These are phyloP conservation scores for Caenorhabditis tropicalis DNA, from an alignment of 1,140 invertebrate genomes.

Conservation along the genomic window DNA sequence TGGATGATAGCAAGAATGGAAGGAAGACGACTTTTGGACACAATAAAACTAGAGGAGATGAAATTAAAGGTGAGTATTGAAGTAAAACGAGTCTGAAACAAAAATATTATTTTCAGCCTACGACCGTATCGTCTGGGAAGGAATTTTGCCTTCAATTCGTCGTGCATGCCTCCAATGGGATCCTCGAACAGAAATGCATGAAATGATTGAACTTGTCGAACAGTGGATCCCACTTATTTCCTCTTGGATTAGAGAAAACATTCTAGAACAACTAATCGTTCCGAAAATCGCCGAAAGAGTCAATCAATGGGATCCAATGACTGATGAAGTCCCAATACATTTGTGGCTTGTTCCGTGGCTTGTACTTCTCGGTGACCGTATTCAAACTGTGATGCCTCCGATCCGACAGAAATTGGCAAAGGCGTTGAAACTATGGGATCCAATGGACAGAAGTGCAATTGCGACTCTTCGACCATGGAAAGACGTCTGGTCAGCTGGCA, in stretches of 20 bases:
- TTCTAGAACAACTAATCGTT: constrained; percentile 79
- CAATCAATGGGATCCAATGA: constrained; percentile 87
- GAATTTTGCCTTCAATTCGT: constrained; percentile 84
- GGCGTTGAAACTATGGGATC: constrained; percentile 83
- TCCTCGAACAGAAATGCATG: constrained; percentile 74
- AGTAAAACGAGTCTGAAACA: not conserved
- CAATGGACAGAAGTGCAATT: constrained; percentile 77
- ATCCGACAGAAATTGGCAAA: constrained; percentile 88
- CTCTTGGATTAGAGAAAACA: constrained; percentile 83
- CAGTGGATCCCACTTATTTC: constrained; percentile 84
- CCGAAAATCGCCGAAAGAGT: constrained; percentile 62
- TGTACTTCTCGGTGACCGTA: constrained; percentile 78
- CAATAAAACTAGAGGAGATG: constrained; percentile 9
- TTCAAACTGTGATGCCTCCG: constrained; percentile 87
- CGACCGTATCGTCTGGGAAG: constrained; percentile 82
- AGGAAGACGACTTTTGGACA: constrained; percentile 19
- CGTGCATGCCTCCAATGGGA: constrained; percentile 77
- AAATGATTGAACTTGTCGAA: constrained; percentile 82
- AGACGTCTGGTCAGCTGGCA: constrained; percentile 79
- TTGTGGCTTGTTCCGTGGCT: constrained; percentile 96
- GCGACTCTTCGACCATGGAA: constrained; percentile 91
- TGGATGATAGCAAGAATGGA: constrained; percentile 71
- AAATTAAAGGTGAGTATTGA: not conserved
- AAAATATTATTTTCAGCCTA: constrained; percentile 71
- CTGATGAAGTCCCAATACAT: constrained; percentile 90